Conservation (phyloP, 2,797 vertebrate genomes). For the Manis javanica region DNA sequence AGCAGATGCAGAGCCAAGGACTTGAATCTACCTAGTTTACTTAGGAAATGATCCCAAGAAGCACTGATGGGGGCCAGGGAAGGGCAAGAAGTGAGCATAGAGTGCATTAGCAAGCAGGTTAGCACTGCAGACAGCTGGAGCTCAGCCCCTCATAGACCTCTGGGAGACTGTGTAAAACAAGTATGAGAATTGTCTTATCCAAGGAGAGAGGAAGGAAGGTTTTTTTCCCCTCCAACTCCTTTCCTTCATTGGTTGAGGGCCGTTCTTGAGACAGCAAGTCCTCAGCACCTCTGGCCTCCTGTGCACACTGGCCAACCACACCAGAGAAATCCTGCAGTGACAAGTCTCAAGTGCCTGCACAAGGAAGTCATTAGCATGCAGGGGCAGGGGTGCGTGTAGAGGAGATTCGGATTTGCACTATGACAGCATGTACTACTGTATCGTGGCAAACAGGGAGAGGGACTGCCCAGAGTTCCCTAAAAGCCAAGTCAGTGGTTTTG, state of each 20-base stretch:
- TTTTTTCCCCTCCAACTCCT: not conserved
- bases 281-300: not conserved
- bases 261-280: not conserved
- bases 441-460: no score
- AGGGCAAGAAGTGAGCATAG: not conserved
- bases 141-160: not conserved
- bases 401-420: rapidly evolving
- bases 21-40: not conserved
- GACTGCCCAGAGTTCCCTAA: not conserved
- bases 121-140: not conserved
- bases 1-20: not conserved
- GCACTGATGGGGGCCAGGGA: not conserved
- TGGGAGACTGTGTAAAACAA: not conserved
- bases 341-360: not conserved
- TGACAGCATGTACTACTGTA: not conserved
- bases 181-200: not conserved
- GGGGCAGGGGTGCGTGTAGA: not conserved
- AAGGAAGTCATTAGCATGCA: not conserved
- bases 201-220: not conserved
- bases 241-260: not conserved
- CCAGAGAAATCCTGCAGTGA: not conserved
- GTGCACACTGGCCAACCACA: not conserved
- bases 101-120: not conserved
- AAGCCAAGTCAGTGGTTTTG: not conserved
- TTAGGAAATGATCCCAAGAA: not conserved